A percentile compares a stretch with the other conserved stretches of the same genome.
Conservation (phyloP, 2,113 vertebrate species). For the Mustelus asterias region DNA sequence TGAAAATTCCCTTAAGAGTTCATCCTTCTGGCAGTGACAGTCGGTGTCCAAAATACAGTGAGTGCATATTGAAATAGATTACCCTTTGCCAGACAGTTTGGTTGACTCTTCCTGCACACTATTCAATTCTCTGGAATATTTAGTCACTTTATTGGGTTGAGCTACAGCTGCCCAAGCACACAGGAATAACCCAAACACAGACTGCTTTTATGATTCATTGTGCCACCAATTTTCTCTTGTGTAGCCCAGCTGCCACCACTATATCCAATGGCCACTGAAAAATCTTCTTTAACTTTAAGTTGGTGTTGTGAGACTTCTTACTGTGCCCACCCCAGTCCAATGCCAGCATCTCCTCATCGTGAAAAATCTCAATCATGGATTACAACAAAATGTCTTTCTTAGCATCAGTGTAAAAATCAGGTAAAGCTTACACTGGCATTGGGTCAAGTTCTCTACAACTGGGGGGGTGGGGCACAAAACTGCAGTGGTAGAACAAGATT, state of each 20-base stretch:
- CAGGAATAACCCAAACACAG: not conserved
- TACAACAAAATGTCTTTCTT: not conserved
- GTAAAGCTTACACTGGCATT: not conserved
- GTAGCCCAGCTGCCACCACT: not conserved
- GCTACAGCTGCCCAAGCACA: not conserved
- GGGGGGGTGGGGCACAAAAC: not conserved
- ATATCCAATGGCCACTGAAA: not conserved
- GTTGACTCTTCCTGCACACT: not conserved
- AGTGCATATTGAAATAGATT: not conserved
- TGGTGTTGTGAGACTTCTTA: too few species aligned
- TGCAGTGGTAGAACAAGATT: not conserved
- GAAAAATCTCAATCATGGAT: not conserved
- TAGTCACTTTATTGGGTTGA: not conserved
- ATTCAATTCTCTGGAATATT: not conserved
- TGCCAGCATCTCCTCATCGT: too few species aligned
- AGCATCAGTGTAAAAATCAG: not conserved
- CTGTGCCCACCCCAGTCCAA: too few species aligned
- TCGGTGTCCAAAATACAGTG: not conserved
- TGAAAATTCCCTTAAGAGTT: not conserved
- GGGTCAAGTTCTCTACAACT: not conserved
- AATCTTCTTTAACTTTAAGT: too few species aligned
- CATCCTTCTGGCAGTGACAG: not conserved
- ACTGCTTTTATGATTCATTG: not conserved
- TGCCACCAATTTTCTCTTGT: not conserved
- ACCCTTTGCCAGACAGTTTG: not conserved